Base-by-base conservation (phyloP, 2,888 invertebrate species). In the Muschampia plurimacula region DNA sequence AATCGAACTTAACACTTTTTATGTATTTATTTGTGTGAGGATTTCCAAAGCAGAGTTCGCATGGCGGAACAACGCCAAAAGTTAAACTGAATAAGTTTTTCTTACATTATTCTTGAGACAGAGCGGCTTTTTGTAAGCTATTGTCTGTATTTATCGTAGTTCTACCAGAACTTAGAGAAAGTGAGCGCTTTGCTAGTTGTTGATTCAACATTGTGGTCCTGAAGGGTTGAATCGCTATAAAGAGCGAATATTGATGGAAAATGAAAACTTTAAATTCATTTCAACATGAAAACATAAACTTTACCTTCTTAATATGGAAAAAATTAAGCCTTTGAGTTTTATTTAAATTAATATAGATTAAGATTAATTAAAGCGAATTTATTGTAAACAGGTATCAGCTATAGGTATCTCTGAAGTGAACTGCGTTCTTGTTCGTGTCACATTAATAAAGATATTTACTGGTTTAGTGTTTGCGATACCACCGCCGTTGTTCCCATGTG, bases 11-110 rank as follows among this genome's bases (percentile, higher is more conserved):
- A 49, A 66, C 60, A 71, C 52, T 41, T 63, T 59, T 52, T 22
- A 28, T 60, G 59, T 66, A 10, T 60, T 60, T 60, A 69, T 67
- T 76, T 59, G 68, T 80, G 76, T 64, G 77, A 77, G 75, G 74
- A 79, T 76, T 22, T 52, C 62, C 62, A 63, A 44, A 67, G 69
- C 78, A 74, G 75, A 81, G 75, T 77, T 73, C 76, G 79, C 77
- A 77, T 78, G 73, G 77, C 77, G 79, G 78, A 83, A 86, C 81
- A 80, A 79, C 77, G 77, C 70, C 75, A 75, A 83, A 89, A 89
- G 80, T 89, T 89, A 83, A 88, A 89, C 86, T 82, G 82, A 83
- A 86, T 86, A 88, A 89, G 85, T 89, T 90, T 84, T 78, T 78
- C 79, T 60, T 79, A 81, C 83, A 83, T 84, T 83, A 83, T 82